Percentiles rank a stretch among this genome's conserved stretches.
These are phyloP conservation scores for Zosterops lateralis DNA, from an alignment of 2,113 vertebrate species.

Conservation along the genomic window DNA sequence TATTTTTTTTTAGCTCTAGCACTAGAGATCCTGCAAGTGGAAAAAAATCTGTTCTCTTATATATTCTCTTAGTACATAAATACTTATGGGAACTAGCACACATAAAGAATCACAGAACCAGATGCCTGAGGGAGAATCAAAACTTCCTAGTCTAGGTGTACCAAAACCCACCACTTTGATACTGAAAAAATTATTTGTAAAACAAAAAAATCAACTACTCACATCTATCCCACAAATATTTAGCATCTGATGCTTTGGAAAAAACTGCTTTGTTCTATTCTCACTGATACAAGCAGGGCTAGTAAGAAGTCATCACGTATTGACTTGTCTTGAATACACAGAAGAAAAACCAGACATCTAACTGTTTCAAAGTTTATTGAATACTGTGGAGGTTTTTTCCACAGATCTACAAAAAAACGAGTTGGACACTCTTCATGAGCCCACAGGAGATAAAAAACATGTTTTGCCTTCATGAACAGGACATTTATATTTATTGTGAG, in stretches of 20 bases:
- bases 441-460: neutral
- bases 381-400: rapidly evolving
- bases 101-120: neutral
- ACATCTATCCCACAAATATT: neutral
- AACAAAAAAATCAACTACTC: neutral
- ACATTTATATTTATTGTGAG: neutral
- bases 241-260: neutral
- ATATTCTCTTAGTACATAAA: neutral
- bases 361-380: neutral
- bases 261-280: neutral
- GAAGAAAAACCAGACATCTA: neutral
- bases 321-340: neutral
- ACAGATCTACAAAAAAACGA: neutral
- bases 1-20: neutral
- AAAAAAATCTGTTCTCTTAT: neutral
- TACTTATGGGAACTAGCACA: neutral
- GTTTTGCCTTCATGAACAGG: neutral
- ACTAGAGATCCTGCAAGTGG: neutral
- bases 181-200: neutral
- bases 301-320: neutral
- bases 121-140: neutral
- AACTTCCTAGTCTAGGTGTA: neutral
- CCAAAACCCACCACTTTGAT: neutral
- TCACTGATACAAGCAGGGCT: neutral
- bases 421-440: neutral